Conservation (phyloP, 2,888 invertebrate genomes). For the Agrochola circellaris region DNA sequence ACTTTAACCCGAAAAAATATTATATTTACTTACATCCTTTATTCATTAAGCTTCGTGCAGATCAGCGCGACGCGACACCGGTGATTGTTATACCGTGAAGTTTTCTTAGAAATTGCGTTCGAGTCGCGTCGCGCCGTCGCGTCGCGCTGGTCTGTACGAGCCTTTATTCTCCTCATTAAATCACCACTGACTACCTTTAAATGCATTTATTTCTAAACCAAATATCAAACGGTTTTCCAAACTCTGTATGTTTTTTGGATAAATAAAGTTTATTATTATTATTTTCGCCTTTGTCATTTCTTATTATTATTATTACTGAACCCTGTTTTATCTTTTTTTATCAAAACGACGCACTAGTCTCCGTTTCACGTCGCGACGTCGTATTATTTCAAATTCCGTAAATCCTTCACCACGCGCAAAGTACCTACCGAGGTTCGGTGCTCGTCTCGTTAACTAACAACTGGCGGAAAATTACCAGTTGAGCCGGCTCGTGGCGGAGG, state of each 20-base stretch:
- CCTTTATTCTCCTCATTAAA: slow-evolving; percentile 39
- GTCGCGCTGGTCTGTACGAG: too few species aligned
- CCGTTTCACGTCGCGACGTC: slow-evolving; percentile 46
- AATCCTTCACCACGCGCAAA: slow-evolving; percentile 49
- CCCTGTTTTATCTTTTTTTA: slow-evolving; percentile 20
- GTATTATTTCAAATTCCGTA: slow-evolving; percentile 58
- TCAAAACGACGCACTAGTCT: slow-evolving; percentile 31
- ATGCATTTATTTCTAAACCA: too few species aligned
- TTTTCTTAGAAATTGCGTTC: too few species aligned
- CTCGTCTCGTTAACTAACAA: slow-evolving; percentile 78
- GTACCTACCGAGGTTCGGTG: slow-evolving; percentile 59
- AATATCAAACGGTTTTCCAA: too few species aligned
- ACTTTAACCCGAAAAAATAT: background rate
- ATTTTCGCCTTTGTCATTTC: too few species aligned
- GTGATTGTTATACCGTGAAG: too few species aligned
- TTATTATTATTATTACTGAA: too few species aligned
- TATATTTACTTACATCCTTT: background rate
- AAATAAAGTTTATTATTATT: too few species aligned
- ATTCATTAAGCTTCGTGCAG: too few species aligned
- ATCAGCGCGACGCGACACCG: too few species aligned
- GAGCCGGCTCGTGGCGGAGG: slow-evolving; percentile 71
- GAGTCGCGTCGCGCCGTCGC: too few species aligned
- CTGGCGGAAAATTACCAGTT: slow-evolving; percentile 81
- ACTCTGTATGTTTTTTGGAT: too few species aligned
- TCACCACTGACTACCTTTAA: slow-evolving; percentile 30